These are phyloP conservation scores for Vireo griseus DNA, from an alignment of 2,797 vertebrate species.

Conservation along the genomic window DNA sequence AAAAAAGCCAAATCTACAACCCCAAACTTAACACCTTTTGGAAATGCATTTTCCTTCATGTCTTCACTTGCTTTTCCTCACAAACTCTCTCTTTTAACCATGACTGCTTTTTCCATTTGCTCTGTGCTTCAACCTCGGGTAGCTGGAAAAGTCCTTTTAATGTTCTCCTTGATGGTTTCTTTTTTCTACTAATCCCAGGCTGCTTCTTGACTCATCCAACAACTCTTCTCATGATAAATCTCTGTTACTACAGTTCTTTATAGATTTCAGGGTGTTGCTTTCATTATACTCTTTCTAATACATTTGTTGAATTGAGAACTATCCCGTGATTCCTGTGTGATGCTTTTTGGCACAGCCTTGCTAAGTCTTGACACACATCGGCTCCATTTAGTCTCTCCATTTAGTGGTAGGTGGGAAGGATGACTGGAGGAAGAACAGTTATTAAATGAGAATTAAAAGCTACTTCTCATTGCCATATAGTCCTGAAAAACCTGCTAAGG, in stretches of 20 bases:
- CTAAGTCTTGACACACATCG: not conserved
- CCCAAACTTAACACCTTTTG: not conserved
- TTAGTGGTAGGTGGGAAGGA: not conserved
- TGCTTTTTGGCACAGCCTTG: not conserved
- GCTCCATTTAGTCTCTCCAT: not conserved
- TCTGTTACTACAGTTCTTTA: not conserved
- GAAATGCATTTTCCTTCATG: not conserved
- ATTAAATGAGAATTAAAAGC: not conserved
- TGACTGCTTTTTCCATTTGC: not conserved
- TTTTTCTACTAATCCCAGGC: not conserved
- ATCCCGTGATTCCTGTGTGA: fast-evolving
- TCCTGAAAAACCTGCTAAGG: not conserved
- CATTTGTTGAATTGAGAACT: not conserved
- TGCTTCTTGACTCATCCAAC: not conserved
- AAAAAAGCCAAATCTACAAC: not conserved
- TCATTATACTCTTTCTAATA: not conserved
- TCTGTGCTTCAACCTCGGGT: not conserved
- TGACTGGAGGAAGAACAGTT: not conserved
- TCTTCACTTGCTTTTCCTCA: not conserved
- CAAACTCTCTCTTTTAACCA: not conserved
- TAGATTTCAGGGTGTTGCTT: not conserved
- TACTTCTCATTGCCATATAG: not conserved
- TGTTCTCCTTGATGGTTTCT: not conserved
- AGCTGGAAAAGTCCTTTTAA: not conserved
- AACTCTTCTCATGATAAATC: not conserved